Base-by-base conservation (phyloP, 2,797 vertebrate species). In the Alauda arvensis region DNA sequence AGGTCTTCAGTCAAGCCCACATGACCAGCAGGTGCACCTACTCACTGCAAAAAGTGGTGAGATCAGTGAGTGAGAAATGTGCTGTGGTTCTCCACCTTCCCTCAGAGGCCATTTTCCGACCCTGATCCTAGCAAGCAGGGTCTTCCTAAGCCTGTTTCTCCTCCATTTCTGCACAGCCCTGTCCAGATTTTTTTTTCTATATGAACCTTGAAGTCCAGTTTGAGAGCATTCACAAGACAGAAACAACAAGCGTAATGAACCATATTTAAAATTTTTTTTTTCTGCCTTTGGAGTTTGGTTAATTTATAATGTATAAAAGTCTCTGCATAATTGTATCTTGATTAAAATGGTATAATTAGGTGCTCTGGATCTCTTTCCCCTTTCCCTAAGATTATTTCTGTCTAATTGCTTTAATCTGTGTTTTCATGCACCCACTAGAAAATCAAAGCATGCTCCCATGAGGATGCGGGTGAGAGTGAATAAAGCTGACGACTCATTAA, bases 391-490 rank as follows among this genome's bases (percentile, higher is more conserved):
- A 93, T 92, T 97, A 95, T 96, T 96, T 94, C 89, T 95, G 88
- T 95, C 95, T 95, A 95, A 96, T 95, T 95, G 95, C 94, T 96
- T 93, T 96, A 94, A 96, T 97, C 95, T 95, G 95, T 95, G 93
- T 96, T 96, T 96, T 95, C 95, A 95, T 51, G 82, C 75, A 85
- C 94, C 94, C 48, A 53, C 90, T 95, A 95, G 94, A 94, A 96
- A 96, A 94, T 85, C 95, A 95, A 94, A 96, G 93, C 94, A 55
- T 93, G 91, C 92, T 95, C 95, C 93, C 92, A 87, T 88, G 94
- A 96, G 94, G 93, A 94, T 5, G 68, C 67, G 84, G 89, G 94
- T 91, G 92, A 95, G 92, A 94, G 95, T 95, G 95, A 96, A 96
- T 96, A 96, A 95, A 96, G 95, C 95, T 95, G 93, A 94, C 93